Evolutionary conservation across 2,888 invertebrate species (phyloP).

Genomic region (Ferdinandea cuprea): DNA sequence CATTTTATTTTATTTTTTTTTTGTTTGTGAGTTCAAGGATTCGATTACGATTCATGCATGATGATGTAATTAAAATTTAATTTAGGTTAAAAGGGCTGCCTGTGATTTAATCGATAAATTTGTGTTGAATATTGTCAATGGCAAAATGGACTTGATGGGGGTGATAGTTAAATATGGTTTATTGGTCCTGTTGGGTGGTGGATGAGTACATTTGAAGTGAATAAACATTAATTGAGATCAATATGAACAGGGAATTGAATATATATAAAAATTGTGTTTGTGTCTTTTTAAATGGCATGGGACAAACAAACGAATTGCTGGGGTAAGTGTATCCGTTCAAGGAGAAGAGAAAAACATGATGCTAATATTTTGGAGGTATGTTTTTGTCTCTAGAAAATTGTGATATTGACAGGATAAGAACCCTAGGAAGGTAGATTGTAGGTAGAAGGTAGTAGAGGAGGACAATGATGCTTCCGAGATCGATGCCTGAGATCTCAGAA

Average conservation of each 20-base stretch:
- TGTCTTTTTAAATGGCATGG: slow-evolving; percentile 22
- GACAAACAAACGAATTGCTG: neutral
- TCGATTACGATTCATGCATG: slow-evolving; percentile 71
- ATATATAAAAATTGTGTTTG: slow-evolving; percentile 43
- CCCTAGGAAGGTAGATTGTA: too few relatives aligned
- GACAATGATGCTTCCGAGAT: too few relatives aligned
- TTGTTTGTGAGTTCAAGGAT: slow-evolving; percentile 67
- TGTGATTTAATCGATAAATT: slow-evolving; percentile 66
- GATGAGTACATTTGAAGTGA: slow-evolving; percentile 31
- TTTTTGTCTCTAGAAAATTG: too few relatives aligned
- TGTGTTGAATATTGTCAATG: slow-evolving; percentile 57
- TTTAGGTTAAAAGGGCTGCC: slow-evolving; percentile 71
- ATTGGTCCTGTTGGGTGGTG: neutral
- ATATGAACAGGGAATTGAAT: slow-evolving; percentile 35
- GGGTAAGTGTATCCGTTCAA: neutral
- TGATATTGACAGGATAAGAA: too few relatives aligned
- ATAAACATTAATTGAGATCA: slow-evolving; percentile 56
- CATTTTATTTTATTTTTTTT: neutral
- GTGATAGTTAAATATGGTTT: neutral
- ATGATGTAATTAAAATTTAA: slow-evolving; percentile 73
- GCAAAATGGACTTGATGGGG: slow-evolving; percentile 21
- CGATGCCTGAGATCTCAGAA: too few relatives aligned
- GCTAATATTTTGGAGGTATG: too few relatives aligned
- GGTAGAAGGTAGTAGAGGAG: too few relatives aligned
- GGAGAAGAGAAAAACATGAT: neutral